Conservation (phyloP, 2,113 vertebrate species). For the Microtus oregoni region DNA sequence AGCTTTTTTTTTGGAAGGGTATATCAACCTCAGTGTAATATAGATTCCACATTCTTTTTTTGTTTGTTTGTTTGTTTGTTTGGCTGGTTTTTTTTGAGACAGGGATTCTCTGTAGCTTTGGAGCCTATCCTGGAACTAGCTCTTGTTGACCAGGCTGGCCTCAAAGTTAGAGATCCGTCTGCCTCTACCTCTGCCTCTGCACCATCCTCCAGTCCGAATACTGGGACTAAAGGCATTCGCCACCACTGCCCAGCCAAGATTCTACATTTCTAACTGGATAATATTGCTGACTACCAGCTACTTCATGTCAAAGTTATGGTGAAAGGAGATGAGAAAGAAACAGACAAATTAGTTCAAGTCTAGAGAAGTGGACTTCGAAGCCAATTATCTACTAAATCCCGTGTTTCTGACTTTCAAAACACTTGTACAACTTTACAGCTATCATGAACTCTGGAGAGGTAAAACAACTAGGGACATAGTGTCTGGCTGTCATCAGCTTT, state of each 20-base stretch:
- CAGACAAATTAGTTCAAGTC: conserved; percentile 38
- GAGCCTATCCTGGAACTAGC: too few relatives aligned
- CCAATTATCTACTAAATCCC: background rate
- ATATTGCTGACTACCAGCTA: background rate
- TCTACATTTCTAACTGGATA: background rate
- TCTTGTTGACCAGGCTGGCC: too few relatives aligned
- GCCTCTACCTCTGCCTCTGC: too few relatives aligned
- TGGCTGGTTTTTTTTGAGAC: too few relatives aligned
- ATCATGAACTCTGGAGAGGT: conserved; percentile 21
- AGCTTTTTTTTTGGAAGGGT: background rate
- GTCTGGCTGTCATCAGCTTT: background rate
- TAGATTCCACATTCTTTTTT: background rate
- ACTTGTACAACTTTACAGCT: conserved; percentile 29
- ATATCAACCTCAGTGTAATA: background rate
- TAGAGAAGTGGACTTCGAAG: background rate
- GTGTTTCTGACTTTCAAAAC: background rate
- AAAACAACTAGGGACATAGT: background rate
- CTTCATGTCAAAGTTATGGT: background rate
- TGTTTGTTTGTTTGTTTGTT: too few relatives aligned
- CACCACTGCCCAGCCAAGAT: background rate
- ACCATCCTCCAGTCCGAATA: too few relatives aligned
- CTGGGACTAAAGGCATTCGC: too few relatives aligned
- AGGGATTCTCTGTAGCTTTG: too few relatives aligned
- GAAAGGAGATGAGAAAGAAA: conserved; percentile 51
- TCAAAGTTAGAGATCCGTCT: fast-evolving